Evolutionary conservation across 2,797 vertebrate genomes (phyloP), one percentile per base, ranked within the genome.

Genomic region (Strix occidentalis): DNA sequence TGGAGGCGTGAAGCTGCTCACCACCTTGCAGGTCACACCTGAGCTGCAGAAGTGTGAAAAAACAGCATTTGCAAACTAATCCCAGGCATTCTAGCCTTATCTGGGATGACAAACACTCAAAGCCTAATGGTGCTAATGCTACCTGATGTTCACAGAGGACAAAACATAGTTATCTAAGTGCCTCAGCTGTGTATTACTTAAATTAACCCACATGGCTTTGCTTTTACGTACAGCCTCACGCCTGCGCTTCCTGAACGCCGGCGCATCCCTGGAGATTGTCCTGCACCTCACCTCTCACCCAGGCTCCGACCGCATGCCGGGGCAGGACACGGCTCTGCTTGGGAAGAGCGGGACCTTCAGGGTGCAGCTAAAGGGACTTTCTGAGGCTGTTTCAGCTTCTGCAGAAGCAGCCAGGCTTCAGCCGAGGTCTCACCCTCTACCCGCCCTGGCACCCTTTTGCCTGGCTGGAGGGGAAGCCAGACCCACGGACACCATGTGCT

Each of bases 181-280:
- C 15, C 56, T 56, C 5, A 2, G 65, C 65, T 58, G n/a, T 3
- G 13, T 2, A 3, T 13, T 28, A n/a, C 7, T 74, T 35, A 9
- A 51, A 33, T 35, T 23, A 83, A 76, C 28, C 39, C 28, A 3
- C 33, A 2, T 0, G 0, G 7, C 11, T 68, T 58, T 39, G 33
- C 56, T 68, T 79, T 33, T 5, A 9, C 2, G 2, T 2, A 23
- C n/a, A 57, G 56, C 45, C 54, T 66, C 58, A 16, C 1, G 0
- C n/a, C 8, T 1, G 25, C 56, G 70, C 19, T 60, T 11, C 39
- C 60, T 0, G 3, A 69, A 31, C 8, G 0, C 7, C 0, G 3
- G 25, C 3, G 65, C 81, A 41, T 6, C 63, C 45, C 50, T 3
- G 46, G 29, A 25, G 31, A 37, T 11, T 0, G 16, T 29, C 33